Evolutionary conservation across 2,113 vertebrate species (phyloP), one percentile per base, ranked within the genome.

Genomic region (Laterallus jamaicensis): DNA sequence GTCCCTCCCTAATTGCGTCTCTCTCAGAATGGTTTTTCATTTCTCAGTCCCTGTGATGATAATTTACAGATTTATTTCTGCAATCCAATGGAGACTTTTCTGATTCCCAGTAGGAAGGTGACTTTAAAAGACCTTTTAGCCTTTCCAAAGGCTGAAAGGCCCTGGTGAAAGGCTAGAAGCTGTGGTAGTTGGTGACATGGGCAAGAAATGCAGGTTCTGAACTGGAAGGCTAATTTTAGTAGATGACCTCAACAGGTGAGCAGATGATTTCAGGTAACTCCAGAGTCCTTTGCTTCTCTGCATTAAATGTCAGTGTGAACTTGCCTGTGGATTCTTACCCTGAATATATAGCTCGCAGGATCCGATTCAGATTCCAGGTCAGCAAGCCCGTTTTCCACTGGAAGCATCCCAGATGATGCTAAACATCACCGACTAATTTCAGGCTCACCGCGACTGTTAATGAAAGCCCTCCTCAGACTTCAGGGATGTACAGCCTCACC

Each of bases 371-470:
- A 94, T 97, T 93, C 92, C 95, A 95, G 56, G 90, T 94, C 92
- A 92, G 73, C 69, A 82, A 92, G 82, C 92, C 88, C 86, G 60
- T 88, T 96, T 96, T 97, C 88, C 86, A 50, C 76, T 90, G 95
- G 83, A 93, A 93, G 58, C 39, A 12, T 78, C 95, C 95, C 93
- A 96, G 88, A 44, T 90, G 60, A 88, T 55, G 82, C 90, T 86
- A 92, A 97, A 93, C 88, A 92, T 90, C 90, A 88, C 71, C 66
- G 88, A 84, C 94, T 67, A 94, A 86, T 54, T 84, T 92, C 7
- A 35, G 47, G 39, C 90, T 92, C 58, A 71, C 62, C 42, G 15
- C 2, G 11, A 93, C 44, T 17, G 60, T 84, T 60, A 83, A 82
- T 83, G 93, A 86, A 93, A 95, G 76, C 88, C 83, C 86, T 56